Conservation (phyloP, 2,888 invertebrate genomes). For the Drosophila austrosaltans region DNA sequence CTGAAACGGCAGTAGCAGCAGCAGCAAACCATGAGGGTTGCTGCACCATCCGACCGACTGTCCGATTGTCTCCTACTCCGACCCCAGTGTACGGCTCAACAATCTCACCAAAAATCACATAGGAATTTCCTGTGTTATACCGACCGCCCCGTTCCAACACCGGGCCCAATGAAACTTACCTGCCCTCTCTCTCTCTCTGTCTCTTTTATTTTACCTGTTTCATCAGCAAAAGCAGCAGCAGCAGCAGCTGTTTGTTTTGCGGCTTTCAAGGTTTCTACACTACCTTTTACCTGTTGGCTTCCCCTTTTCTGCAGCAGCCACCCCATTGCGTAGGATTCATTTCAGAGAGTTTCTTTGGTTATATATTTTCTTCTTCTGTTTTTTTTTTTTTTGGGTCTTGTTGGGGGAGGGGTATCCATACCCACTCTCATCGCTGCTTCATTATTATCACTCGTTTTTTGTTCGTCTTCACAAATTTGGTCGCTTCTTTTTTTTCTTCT, state of each 20-base stretch:
- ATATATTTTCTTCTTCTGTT: slow-evolving; percentile 29
- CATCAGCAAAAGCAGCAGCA: slow-evolving; percentile 31
- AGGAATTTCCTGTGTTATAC: slow-evolving; percentile 78
- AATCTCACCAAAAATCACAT: slow-evolving; percentile 77
- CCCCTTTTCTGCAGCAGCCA: slow-evolving; percentile 65
- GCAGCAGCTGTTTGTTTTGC: slow-evolving; percentile 74
- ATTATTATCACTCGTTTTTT: slow-evolving; percentile 59
- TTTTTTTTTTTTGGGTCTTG: slow-evolving; percentile 56
- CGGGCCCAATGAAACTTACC: slow-evolving; percentile 53
- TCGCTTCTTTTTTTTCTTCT: slow-evolving; percentile 61
- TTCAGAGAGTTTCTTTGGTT: slow-evolving; percentile 39
- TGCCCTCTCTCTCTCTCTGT: slow-evolving; percentile 46
- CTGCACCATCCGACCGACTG: slow-evolving; percentile 28
- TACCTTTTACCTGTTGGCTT: slow-evolving; percentile 73
- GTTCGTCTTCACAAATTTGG: slow-evolving; percentile 64
- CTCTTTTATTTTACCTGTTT: slow-evolving; percentile 27
- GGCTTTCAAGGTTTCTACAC: slow-evolving; percentile 75
- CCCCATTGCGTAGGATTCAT: slow-evolving; percentile 79
- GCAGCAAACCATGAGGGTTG: slow-evolving; percentile 29
- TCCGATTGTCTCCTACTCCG: slow-evolving; percentile 20
- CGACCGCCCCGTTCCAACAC: slow-evolving; percentile 34
- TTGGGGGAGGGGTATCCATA: slow-evolving; percentile 37
- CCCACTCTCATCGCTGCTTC: slow-evolving; percentile 43
- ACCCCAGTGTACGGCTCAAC: slow-evolving; percentile 55
- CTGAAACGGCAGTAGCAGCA: background rate